Evolutionary conservation across 2,113 vertebrate species (phyloP).

Genomic region (Tupaia chinensis): DNA sequence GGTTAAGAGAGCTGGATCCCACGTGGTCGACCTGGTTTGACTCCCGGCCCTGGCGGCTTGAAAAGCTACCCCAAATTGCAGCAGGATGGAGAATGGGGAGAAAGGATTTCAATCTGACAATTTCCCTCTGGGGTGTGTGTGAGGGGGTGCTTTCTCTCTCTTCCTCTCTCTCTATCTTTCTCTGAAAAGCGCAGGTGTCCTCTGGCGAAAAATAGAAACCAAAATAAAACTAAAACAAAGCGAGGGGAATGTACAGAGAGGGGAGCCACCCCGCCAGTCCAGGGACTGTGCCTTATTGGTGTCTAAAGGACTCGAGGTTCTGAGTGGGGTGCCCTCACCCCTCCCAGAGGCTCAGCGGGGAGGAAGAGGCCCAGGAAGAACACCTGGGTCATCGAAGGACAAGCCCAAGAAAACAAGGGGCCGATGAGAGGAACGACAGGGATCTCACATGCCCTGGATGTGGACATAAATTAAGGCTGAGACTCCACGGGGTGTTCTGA

Average conservation of each 20-base stretch:
- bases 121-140: too few relatives aligned
- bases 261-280: accelerated
- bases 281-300: accelerated
- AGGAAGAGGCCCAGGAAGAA: not conserved
- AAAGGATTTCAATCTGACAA: too few relatives aligned
- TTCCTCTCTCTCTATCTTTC: too few relatives aligned
- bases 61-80: too few relatives aligned
- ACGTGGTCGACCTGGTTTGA: too few relatives aligned
- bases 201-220: too few relatives aligned
- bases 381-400: accelerated
- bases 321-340: accelerated
- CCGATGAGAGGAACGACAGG: not conserved
- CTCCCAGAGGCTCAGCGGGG: not conserved
- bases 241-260: not conserved
- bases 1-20: too few relatives aligned
- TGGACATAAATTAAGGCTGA: not conserved
- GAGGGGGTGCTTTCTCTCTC: too few relatives aligned
- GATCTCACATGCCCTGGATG: accelerated
- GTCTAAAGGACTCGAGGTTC: accelerated
- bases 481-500: not conserved
- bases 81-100: too few relatives aligned
- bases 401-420: not conserved
- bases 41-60: too few relatives aligned
- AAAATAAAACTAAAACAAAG: not conserved
- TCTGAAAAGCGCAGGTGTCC: too few relatives aligned